Conservation (phyloP, 1,140 invertebrate species). For the Nasonia giraulti region DNA sequence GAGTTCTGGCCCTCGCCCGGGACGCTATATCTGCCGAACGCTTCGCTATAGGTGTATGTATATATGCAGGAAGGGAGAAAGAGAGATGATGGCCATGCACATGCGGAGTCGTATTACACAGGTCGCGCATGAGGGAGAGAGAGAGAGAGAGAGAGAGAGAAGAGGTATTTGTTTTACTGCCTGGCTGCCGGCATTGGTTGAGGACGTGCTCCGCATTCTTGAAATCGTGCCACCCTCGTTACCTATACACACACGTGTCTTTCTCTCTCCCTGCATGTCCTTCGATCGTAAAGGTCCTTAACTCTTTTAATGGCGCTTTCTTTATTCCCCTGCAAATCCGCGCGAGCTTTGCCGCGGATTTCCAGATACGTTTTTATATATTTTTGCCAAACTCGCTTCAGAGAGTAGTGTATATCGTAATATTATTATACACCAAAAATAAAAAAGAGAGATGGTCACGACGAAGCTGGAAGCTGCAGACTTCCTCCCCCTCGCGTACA, state of each 20-base stretch:
- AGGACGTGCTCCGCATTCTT: slow-evolving; percentile 73
- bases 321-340: slow-evolving; percentile 47
- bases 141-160: neutral
- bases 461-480: neutral
- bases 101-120: slow-evolving; percentile 64
- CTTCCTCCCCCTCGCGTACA: neutral
- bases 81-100: slow-evolving; percentile 10
- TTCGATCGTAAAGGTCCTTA: slow-evolving; percentile 63
- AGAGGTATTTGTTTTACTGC: slow-evolving; percentile 74
- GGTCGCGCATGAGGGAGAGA: slow-evolving; percentile 64
- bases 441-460: slow-evolving; percentile 14
- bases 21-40: neutral
- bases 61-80: neutral
- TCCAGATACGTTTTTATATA: slow-evolving; percentile 8
- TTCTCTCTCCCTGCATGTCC: slow-evolving; percentile 31
- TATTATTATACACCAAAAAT: too few relatives aligned
- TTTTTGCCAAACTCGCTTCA: neutral
- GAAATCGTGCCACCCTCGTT: slow-evolving; percentile 72
- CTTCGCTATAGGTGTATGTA: neutral
- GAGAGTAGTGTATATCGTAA: neutral
- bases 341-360: slow-evolving; percentile 28
- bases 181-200: slow-evolving; percentile 70
- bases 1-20: neutral
- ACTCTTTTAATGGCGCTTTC: slow-evolving; percentile 63
- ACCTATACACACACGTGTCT: slow-evolving; percentile 46